Percentiles rank a stretch among this genome's conserved stretches.
Conservation (phyloP, 64 coral and sea anemone species). For the Trachythela sp. region DNA sequence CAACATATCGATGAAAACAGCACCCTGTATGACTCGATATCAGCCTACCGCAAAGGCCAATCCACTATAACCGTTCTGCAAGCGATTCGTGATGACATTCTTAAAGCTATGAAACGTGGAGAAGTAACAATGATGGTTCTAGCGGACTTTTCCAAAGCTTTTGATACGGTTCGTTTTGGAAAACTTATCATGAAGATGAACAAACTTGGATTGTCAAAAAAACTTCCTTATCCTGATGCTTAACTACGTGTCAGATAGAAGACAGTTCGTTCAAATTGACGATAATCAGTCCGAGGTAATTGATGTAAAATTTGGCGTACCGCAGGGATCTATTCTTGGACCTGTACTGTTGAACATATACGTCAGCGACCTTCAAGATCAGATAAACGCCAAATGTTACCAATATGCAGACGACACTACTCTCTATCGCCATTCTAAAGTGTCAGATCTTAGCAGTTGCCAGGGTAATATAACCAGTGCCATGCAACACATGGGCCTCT, state of each 20-base stretch:
- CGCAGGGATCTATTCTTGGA: conserved; percentile 50
- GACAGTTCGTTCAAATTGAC: conserved; percentile 47
- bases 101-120: background rate
- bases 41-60: too few relatives aligned
- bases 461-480: conserved; percentile 2
- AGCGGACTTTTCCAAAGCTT: background rate
- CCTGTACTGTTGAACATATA: conserved; percentile 61
- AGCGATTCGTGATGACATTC: background rate
- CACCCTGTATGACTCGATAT: conserved; percentile 1
- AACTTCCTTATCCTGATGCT: conserved; percentile 26
- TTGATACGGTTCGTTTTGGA: background rate
- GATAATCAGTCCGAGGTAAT: conserved; percentile 13
- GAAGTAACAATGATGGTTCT: background rate
- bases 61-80: too few relatives aligned
- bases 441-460: conserved; percentile 13
- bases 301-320: conserved; percentile 38
- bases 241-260: conserved; percentile 37
- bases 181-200: conserved; percentile 31
- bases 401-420: conserved; percentile 30
- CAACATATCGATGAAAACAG: conserved; percentile 28
- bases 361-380: conserved; percentile 47
- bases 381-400: conserved; percentile 37
- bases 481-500: conserved; percentile 27
- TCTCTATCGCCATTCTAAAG: conserved; percentile 18
- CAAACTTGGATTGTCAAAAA: conserved; percentile 45